Evolutionary conservation across 1,140 invertebrate genomes (phyloP).

Genomic region (Fopius arisanus): DNA sequence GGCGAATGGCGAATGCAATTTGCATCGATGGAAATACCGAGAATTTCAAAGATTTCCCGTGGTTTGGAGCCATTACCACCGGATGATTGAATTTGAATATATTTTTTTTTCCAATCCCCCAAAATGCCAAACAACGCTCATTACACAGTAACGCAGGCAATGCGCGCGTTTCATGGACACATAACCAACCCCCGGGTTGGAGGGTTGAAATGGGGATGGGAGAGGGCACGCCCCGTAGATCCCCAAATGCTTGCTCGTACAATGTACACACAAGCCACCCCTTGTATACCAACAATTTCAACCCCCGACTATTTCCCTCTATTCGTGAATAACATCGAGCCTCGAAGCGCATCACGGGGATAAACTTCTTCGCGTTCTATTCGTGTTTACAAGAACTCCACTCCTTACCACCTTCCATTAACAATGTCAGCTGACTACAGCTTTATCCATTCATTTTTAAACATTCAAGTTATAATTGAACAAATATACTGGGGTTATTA

Average conservation of each 20-base stretch:
- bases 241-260: background rate
- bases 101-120: background rate
- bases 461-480: background rate
- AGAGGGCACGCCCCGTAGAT: slow-evolving; percentile 3
- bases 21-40: background rate
- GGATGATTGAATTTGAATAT: background rate
- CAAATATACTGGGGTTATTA: no score
- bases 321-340: slow-evolving; percentile 2
- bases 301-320: background rate
- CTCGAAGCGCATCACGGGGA: background rate
- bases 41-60: background rate
- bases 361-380: slow-evolving; percentile 1
- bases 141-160: slow-evolving; percentile 19
- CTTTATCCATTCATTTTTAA: background rate
- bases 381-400: background rate
- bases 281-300: slow-evolving; percentile 9
- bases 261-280: background rate
- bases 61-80: background rate
- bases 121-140: slow-evolving; percentile 11
- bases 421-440: background rate
- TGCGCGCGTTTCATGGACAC: slow-evolving; percentile 1
- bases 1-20: no score
- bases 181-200: background rate
- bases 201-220: background rate
- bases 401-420: background rate